phyloP scores from a whole-genome alignment of 1,140 invertebrate genomes.

The Brachionus asplanchnoidis region DNA sequence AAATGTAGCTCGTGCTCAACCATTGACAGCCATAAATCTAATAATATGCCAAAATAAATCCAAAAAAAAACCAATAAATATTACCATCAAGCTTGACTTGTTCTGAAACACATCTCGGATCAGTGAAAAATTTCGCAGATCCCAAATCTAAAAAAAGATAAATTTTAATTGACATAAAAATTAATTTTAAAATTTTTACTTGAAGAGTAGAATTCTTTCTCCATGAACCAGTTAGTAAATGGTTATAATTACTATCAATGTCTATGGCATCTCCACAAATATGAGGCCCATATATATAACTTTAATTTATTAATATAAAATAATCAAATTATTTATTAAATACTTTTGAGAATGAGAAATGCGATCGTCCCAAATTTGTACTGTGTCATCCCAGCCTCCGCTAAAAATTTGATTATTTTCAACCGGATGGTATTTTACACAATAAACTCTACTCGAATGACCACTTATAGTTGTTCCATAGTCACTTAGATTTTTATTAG shows the following conservation, averaged over 20 bases:
- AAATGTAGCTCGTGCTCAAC: slow-evolving; percentile 13
- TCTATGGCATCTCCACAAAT: slow-evolving; percentile 36
- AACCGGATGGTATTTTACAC: background rate
- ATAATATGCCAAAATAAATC: background rate
- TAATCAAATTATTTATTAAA: too few species aligned
- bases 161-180: background rate
- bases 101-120: slow-evolving; percentile 35
- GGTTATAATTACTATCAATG: slow-evolving; percentile 21
- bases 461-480: background rate
- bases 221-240: slow-evolving; percentile 40
- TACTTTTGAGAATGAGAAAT: background rate
- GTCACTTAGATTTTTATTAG: background rate
- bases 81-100: slow-evolving; percentile 32
- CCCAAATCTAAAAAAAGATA: slow-evolving; percentile 29
- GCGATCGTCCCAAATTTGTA: slow-evolving; percentile 41
- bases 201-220: slow-evolving; percentile 26
- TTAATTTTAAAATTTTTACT: background rate
- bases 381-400: slow-evolving; percentile 42
- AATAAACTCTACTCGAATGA: slow-evolving; percentile 41
- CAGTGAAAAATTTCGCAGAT: slow-evolving; percentile 3
- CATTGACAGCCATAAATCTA: slow-evolving; percentile 40
- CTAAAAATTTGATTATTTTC: slow-evolving; percentile 1
- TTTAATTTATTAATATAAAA: background rate
- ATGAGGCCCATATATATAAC: slow-evolving; percentile 40
- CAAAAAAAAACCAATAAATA: background rate